phyloP scores from a whole-genome alignment of 2,113 vertebrate species.

The Esox niger region DNA sequence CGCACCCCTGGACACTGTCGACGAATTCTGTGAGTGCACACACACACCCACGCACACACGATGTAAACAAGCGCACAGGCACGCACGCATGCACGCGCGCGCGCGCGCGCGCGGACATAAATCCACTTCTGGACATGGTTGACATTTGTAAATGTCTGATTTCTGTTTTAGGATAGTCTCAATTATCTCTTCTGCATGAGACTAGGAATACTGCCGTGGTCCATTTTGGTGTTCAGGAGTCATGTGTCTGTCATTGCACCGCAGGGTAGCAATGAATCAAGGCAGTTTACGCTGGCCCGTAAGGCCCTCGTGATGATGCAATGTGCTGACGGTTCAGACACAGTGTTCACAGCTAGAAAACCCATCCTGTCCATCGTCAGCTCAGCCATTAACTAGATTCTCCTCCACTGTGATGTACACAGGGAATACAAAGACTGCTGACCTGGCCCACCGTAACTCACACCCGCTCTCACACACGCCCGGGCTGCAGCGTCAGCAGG shows the following conservation, averaged over 20 bases:
- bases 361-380: slow-evolving; percentile 39
- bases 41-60: background rate
- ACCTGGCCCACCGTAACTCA: slow-evolving; percentile 28
- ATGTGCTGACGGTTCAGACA: too few relatives aligned
- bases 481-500: background rate
- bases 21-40: slow-evolving; percentile 88
- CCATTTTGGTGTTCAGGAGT: too few relatives aligned
- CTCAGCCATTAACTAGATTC: slow-evolving; percentile 37
- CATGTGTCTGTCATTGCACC: too few relatives aligned
- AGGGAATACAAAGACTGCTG: slow-evolving; percentile 47
- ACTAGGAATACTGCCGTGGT: too few relatives aligned
- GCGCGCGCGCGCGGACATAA: too few relatives aligned
- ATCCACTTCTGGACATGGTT: too few relatives aligned
- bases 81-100: too few relatives aligned
- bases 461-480: slow-evolving; percentile 1
- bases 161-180: background rate
- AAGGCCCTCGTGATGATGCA: background rate
- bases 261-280: background rate
- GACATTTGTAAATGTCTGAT: too few relatives aligned
- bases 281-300: too few relatives aligned
- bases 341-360: slow-evolving; percentile 28
- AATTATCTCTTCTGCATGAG: too few relatives aligned
- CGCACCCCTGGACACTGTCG: slow-evolving; percentile 83
- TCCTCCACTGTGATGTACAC: slow-evolving; percentile 42
- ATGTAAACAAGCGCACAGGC: too few relatives aligned